Conservation (phyloP, 2,797 vertebrate genomes). For the Myotis myotis region DNA sequence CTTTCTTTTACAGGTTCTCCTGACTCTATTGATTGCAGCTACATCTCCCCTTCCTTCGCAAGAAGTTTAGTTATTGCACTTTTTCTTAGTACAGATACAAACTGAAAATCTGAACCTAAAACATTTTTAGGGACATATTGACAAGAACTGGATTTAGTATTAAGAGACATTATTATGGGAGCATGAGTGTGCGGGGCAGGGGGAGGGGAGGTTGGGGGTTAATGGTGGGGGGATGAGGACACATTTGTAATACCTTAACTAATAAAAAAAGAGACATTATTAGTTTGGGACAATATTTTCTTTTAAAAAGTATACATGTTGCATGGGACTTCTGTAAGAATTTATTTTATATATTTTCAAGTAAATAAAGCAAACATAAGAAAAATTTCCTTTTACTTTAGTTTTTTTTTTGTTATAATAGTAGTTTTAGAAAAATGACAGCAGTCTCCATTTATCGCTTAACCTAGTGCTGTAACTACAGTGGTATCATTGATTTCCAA, state of each 20-base stretch:
- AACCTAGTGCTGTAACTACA: constrained; percentile 48
- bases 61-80: constrained; percentile 39
- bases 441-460: constrained; percentile 26
- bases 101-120: constrained; percentile 67
- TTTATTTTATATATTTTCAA: constrained; percentile 60
- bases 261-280: not conserved
- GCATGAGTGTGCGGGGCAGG: too few relatives aligned
- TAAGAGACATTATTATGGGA: constrained; percentile 24
- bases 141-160: constrained; percentile 61
- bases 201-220: too few relatives aligned
- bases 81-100: constrained; percentile 46
- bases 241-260: too few relatives aligned
- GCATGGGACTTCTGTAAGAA: constrained; percentile 13
- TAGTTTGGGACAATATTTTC: constrained; percentile 54
- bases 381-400: not conserved
- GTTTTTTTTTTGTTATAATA: not conserved
- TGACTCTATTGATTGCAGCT: constrained; percentile 32
- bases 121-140: constrained; percentile 67
- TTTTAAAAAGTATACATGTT: constrained; percentile 54
- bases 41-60: not conserved
- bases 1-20: constrained; percentile 1
- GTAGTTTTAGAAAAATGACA: constrained; percentile 24
- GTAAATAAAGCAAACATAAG: constrained; percentile 48
- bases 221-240: too few relatives aligned
- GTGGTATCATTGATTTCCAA: constrained; percentile 67